Evolutionary conservation across 1,140 invertebrate species (phyloP).

Genomic region (Triops longicaudatus): DNA sequence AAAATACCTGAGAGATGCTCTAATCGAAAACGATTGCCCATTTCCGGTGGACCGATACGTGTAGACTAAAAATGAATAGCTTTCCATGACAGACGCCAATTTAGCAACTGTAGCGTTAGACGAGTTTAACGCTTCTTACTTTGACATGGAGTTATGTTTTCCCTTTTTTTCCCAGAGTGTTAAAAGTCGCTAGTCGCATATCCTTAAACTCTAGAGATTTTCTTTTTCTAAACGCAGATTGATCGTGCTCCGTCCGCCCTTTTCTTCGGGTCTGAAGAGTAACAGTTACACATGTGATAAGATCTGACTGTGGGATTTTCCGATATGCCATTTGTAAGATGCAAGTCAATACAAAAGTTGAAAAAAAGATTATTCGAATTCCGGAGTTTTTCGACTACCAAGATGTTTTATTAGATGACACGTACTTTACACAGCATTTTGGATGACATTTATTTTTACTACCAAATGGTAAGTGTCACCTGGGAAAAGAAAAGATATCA

Average conservation of each 20-base stretch:
- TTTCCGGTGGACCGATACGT: conserved; percentile 5
- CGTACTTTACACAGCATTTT: not conserved
- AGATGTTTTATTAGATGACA: conserved; percentile 15
- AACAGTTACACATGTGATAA: conserved; percentile 2
- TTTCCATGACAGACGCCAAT: not conserved
- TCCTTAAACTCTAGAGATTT: not conserved
- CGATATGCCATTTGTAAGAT: conserved; percentile 8
- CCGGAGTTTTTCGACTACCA: not conserved
- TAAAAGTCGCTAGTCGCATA: conserved; percentile 6
- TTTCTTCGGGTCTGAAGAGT: conserved; percentile 4
- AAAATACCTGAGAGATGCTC: conserved; percentile 11
- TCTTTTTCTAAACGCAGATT: not conserved
- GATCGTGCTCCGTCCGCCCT: not conserved
- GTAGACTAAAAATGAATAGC: not conserved
- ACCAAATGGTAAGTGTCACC: not conserved
- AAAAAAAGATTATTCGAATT: not conserved
- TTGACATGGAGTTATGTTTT: not conserved
- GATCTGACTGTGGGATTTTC: conserved; percentile 7
- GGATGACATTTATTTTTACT: not conserved
- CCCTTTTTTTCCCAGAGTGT: not conserved
- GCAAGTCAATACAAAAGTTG: not conserved
- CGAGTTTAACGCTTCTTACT: not conserved
- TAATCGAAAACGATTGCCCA: not conserved
- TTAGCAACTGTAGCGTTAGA: not conserved
- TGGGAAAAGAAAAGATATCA: not conserved